Percentiles rank a stretch among this genome's conserved stretches.
Evolutionary conservation across 2,888 invertebrate species (phyloP).

Genomic region (Tillus elongatus): DNA sequence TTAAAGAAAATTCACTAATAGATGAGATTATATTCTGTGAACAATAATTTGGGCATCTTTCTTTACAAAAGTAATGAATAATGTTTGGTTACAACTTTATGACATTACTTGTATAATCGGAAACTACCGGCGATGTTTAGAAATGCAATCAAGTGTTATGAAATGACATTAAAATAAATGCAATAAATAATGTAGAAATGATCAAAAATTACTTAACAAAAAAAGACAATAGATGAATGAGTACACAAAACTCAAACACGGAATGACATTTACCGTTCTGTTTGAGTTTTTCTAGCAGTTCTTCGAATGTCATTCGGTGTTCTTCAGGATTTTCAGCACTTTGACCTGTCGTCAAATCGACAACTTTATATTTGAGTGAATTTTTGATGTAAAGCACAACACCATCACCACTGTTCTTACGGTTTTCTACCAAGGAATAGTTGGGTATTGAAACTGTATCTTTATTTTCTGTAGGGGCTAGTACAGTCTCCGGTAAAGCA

Average conservation of each 20-base stretch:
- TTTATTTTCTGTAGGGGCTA: conserved; percentile 30
- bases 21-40: too few relatives aligned
- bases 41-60: too few relatives aligned
- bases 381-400: conserved; percentile 32
- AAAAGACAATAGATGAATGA: conserved; percentile 5
- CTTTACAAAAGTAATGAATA: too few relatives aligned
- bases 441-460: conserved; percentile 30
- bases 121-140: too few relatives aligned
- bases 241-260: too few relatives aligned
- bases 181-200: too few relatives aligned
- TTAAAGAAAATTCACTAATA: too few relatives aligned
- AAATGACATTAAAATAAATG: conserved; percentile 7
- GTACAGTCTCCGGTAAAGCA: conserved; percentile 29
- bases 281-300: conserved; percentile 28
- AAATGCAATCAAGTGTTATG: background rate
- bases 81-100: too few relatives aligned
- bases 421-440: conserved; percentile 30
- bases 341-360: conserved; percentile 26
- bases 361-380: conserved; percentile 32
- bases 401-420: conserved; percentile 30
- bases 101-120: too few relatives aligned
- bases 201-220: too few relatives aligned
- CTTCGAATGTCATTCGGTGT: conserved; percentile 26
- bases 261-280: conserved; percentile 26
- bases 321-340: conserved; percentile 23